A percentile compares a stretch with the other conserved stretches of the same genome.
These are phyloP conservation scores for Bombus sylvicola DNA, from an alignment of 1,140 invertebrate genomes.

Conservation along the genomic window DNA sequence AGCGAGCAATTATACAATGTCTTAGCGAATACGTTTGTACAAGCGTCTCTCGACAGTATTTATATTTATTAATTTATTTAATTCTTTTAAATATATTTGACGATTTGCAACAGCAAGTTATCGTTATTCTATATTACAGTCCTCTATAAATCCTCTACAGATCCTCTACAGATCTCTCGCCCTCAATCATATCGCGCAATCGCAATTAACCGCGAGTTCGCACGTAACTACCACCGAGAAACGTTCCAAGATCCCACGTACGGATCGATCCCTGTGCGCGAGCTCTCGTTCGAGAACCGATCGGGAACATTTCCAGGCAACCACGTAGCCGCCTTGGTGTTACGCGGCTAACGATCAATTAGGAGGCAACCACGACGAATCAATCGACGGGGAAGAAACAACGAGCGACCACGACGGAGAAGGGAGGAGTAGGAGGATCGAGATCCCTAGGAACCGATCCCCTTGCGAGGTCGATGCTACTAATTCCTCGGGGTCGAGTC, in stretches of 20 bases:
- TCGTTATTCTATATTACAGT: too few relatives aligned
- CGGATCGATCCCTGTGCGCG: not conserved
- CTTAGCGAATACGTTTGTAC: too few relatives aligned
- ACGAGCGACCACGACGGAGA: not conserved
- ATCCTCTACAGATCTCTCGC: not conserved
- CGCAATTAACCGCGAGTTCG: conserved; percentile 26
- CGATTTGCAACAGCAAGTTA: fast-evolving
- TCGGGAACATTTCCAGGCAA: not conserved
- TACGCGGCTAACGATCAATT: conserved; percentile 51
- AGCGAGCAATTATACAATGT: too few relatives aligned
- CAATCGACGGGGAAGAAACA: conserved; percentile 43
- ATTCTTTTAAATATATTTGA: too few relatives aligned
- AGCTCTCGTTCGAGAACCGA: not conserved
- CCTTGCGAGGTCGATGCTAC: conserved; percentile 58
- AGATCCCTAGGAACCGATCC: conserved; percentile 55
- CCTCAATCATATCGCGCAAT: not conserved
- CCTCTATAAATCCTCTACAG: too few relatives aligned
- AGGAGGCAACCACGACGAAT: conserved; percentile 53
- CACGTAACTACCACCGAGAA: not conserved
- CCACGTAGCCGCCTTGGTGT: not conserved
- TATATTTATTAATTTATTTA: too few relatives aligned
- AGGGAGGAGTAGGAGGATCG: conserved; percentile 40
- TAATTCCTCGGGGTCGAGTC: conserved; percentile 66
- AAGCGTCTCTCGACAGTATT: too few relatives aligned
- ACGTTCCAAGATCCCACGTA: not conserved